Conservation (phyloP, 2,113 vertebrate species). For the Xyliphius kryptos region DNA sequence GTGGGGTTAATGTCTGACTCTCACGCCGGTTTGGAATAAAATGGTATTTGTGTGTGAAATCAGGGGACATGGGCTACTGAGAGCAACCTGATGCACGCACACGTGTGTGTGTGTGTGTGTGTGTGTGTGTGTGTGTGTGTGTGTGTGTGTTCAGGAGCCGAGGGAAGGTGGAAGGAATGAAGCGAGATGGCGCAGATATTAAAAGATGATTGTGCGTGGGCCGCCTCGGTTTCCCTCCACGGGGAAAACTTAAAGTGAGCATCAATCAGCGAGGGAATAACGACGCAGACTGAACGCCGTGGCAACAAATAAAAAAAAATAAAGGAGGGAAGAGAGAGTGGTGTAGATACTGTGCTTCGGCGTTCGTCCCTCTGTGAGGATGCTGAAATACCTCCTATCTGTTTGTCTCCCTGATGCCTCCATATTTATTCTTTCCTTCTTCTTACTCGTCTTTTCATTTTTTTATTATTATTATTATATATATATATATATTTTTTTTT, state of each 20-base stretch:
- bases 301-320: constrained; percentile 43
- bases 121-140: too few species aligned
- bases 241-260: constrained; percentile 58
- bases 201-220: constrained; percentile 68
- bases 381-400: constrained; percentile 61
- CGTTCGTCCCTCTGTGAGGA: constrained; percentile 50
- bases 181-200: constrained; percentile 57
- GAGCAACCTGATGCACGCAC: too few species aligned
- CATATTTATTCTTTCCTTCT: not conserved
- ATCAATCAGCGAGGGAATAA: constrained; percentile 60
- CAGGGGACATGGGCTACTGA: too few species aligned
- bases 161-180: constrained; percentile 11
- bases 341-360: constrained; percentile 61
- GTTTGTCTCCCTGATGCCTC: constrained; percentile 48
- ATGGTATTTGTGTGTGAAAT: too few species aligned
- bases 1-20: too few species aligned
- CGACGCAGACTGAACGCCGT: constrained; percentile 41
- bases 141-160: too few species aligned
- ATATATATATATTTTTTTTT: too few species aligned
- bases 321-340: constrained; percentile 12
- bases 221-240: constrained; percentile 49
- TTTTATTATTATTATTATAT: constrained; percentile 2
- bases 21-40: too few species aligned
- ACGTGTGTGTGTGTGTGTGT: too few species aligned
- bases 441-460: not conserved